Base-by-base conservation (phyloP, 2,113 vertebrate genomes). In the Odobenus rosmarus region DNA sequence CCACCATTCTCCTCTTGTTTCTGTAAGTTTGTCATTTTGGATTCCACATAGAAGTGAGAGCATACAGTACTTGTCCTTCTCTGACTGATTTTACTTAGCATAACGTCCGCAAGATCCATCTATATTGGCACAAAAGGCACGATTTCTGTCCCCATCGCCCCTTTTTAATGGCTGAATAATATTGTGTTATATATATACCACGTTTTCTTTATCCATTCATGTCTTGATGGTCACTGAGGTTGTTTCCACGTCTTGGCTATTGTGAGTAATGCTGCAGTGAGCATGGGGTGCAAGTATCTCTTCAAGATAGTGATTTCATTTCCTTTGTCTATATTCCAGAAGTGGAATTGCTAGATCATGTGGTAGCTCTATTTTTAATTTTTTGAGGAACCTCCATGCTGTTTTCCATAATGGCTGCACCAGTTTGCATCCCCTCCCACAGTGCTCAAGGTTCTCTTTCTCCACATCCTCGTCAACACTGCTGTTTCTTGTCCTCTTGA, bases 391-490 rank as follows among this genome's bases (percentile, higher is more conserved):
- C 42, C 72, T 9, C 24, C 39, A 16, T 16, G 14, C 42, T 28
- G 42, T 28, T 3, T 8, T 13, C 13, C 42, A 15, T 7, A 2
- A 42, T 1, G 72, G 24, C 72, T 0, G 3, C 42, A 7, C 39
- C 72, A 3, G 42, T 8, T 28, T 16, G 72, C 24, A 1, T 15
- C 8, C 39, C 72, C 64, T 7, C 64, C 64, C 4, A 3, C 64
- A n/a, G 64, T 1, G 31, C 62, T 15, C 11, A 28, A 3, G 28
- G 62, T 5, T 2, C 62, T 19, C 5, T 14, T 14, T 42, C 71
- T 42, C 39, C 42, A 26, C 6, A 1, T 8, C 72, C 42, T 28
- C 1, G 26, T 7, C 72, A 8, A 28, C 39, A 26, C 13, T 46
- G 33, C 16, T 46, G 23, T 4, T 26, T 14, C 39, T 74, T 11